phyloP scores from a whole-genome alignment of 2,888 invertebrate genomes.

The Pristionchus fissidentatus region DNA sequence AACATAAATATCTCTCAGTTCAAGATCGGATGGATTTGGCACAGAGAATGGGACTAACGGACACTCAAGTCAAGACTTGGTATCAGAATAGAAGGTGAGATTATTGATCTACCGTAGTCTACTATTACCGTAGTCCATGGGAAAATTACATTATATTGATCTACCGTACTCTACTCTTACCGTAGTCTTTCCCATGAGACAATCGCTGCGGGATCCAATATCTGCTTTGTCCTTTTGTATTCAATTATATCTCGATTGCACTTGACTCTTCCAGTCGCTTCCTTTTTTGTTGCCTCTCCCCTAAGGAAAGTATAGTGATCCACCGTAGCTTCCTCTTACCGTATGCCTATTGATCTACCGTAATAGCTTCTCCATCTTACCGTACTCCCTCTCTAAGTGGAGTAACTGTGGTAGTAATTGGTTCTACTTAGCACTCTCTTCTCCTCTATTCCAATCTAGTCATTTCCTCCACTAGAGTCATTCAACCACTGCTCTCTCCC shows the following conservation, averaged over 20 bases:
- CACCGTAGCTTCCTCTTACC: too few species aligned
- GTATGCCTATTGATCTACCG: too few species aligned
- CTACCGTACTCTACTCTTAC: background rate
- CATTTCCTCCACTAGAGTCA: slow-evolving; percentile 32
- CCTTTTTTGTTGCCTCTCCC: slow-evolving; percentile 9
- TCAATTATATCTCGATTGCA: slow-evolving; percentile 14
- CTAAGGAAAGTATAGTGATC: background rate
- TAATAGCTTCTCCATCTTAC: too few species aligned
- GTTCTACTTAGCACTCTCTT: slow-evolving; percentile 38
- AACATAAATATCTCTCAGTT: slow-evolving; percentile 73
- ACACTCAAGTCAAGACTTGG: slow-evolving; percentile 99
- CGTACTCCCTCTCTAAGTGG: background rate
- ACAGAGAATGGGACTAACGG: slow-evolving; percentile 89
- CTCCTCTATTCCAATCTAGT: slow-evolving; percentile 31
- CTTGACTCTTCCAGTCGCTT: background rate
- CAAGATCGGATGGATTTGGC: slow-evolving; percentile 97
- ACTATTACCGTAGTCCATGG: too few species aligned
- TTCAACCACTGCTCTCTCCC: slow-evolving; percentile 21
- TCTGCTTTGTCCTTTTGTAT: background rate
- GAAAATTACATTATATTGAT: too few species aligned
- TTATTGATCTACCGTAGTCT: too few species aligned
- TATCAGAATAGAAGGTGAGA: slow-evolving; percentile 94
- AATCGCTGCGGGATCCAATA: background rate
- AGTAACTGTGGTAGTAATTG: slow-evolving; percentile 40
- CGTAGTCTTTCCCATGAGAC: background rate